phyloP scores from a whole-genome alignment of 1,140 invertebrate genomes.

The Akabosia matsudoensis region DNA sequence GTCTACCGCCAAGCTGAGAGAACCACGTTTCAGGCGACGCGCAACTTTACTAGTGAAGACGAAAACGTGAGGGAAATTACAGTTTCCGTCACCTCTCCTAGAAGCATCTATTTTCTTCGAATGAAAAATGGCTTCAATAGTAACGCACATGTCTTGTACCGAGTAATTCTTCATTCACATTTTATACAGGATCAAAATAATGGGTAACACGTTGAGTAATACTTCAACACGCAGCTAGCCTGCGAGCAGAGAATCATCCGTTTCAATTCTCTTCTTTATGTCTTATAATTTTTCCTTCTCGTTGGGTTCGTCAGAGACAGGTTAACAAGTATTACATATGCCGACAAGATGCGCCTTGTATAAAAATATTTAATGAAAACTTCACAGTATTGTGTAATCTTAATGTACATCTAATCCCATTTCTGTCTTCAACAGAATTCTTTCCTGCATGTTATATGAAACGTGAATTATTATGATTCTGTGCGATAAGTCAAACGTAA shows the following conservation, averaged over 20 bases:
- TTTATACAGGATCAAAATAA: not conserved
- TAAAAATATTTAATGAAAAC: not conserved
- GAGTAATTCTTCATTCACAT: not conserved
- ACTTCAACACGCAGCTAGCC: not conserved
- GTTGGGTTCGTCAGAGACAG: not conserved
- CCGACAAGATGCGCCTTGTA: not conserved
- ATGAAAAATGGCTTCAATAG: not conserved
- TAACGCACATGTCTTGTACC: not conserved
- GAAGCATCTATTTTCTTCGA: not conserved
- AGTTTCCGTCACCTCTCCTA: not conserved
- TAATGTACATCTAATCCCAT: slow-evolving; percentile 6
- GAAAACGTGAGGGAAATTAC: not conserved
- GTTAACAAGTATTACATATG: not conserved
- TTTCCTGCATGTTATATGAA: not conserved
- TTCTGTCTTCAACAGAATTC: slow-evolving; percentile 12
- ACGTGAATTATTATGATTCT: slow-evolving; percentile 18
- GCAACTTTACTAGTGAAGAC: not conserved
- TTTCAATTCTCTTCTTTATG: not conserved
- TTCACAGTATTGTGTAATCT: not conserved
- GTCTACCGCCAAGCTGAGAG: not conserved
- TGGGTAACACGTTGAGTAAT: not conserved
- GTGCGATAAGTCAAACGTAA: slow-evolving; percentile 7
- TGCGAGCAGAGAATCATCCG: too few relatives aligned
- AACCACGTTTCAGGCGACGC: not conserved
- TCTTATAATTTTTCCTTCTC: too few relatives aligned